Evolutionary conservation across 1,140 invertebrate species (phyloP).

Genomic region (Drosophila ficusphila): DNA sequence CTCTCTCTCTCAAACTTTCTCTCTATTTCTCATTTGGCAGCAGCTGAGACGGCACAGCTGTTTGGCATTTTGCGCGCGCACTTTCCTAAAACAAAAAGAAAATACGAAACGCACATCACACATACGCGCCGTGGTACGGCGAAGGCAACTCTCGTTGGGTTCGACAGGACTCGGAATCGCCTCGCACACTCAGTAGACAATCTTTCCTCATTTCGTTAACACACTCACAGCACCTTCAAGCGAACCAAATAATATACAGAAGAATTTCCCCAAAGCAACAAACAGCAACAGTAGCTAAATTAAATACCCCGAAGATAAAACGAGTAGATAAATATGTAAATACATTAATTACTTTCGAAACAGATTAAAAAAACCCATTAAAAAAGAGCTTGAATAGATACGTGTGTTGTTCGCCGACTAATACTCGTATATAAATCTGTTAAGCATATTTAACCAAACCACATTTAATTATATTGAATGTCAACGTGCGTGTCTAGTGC

Average conservation of each 20-base stretch:
- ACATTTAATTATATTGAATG: slow-evolving; percentile 26
- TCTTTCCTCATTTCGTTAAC: slow-evolving; percentile 83
- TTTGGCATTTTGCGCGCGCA: slow-evolving; percentile 78
- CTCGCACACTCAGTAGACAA: slow-evolving; percentile 79
- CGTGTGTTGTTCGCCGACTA: slow-evolving; percentile 20
- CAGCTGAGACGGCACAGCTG: slow-evolving; percentile 68
- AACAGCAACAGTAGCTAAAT: slow-evolving; percentile 48
- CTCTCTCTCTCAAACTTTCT: slow-evolving; percentile 1
- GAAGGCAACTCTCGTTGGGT: slow-evolving; percentile 43
- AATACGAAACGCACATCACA: slow-evolving; percentile 59
- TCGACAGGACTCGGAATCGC: slow-evolving; percentile 55
- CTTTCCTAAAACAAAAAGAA: slow-evolving; percentile 56
- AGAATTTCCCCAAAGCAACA: slow-evolving; percentile 41
- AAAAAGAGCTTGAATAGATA: slow-evolving; percentile 23
- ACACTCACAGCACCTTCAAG: slow-evolving; percentile 65
- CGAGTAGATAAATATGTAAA: slow-evolving; percentile 18
- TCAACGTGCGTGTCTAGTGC: slow-evolving; percentile 57
- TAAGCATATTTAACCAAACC: slow-evolving; percentile 24
- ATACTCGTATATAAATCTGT: slow-evolving; percentile 4
- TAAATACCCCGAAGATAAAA: slow-evolving; percentile 4
- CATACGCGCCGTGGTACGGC: slow-evolving; percentile 60
- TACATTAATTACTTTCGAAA: slow-evolving; percentile 4
- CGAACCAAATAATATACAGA: slow-evolving; percentile 55
- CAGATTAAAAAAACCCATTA: not conserved
- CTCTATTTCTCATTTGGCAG: slow-evolving; percentile 37